phyloP scores from a whole-genome alignment of 2,113 vertebrate genomes.

The Lucifuga dentata region DNA sequence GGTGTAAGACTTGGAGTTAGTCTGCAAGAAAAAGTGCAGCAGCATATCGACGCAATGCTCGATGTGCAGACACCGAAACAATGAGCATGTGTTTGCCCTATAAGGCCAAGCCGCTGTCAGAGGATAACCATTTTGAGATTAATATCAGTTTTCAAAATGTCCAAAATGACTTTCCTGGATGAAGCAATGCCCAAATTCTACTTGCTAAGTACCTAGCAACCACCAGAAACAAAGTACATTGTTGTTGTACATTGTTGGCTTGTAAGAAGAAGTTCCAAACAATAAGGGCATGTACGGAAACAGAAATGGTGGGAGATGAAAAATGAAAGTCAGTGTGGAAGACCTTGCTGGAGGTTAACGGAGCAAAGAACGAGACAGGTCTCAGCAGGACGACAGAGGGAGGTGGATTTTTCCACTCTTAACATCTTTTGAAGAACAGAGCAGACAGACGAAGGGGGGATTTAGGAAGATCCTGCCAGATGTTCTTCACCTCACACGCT shows the following conservation, averaged over 20 bases:
- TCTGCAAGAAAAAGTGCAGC: not conserved
- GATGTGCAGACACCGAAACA: no score
- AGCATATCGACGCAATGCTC: no score
- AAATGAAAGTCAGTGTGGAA: not conserved
- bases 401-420: slow-evolving; percentile 31
- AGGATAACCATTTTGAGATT: not conserved
- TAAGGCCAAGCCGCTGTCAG: not conserved
- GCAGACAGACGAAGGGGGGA: slow-evolving; percentile 21
- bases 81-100: slow-evolving; percentile 17
- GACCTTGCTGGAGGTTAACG: slow-evolving; percentile 9
- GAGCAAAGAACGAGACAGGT: slow-evolving; percentile 37
- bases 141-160: not conserved
- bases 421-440: slow-evolving; percentile 27
- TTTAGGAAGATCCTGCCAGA: slow-evolving; percentile 27
- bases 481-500: slow-evolving; percentile 18
- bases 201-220: no score
- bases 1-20: slow-evolving; percentile 10
- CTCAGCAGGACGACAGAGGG: slow-evolving; percentile 29
- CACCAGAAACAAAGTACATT: no score
- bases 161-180: no score
- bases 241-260: no score
- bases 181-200: no score
- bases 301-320: not conserved
- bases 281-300: no score
- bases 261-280: no score